phyloP scores from a whole-genome alignment of 2,888 invertebrate species.

The Dendrolimus pini region DNA sequence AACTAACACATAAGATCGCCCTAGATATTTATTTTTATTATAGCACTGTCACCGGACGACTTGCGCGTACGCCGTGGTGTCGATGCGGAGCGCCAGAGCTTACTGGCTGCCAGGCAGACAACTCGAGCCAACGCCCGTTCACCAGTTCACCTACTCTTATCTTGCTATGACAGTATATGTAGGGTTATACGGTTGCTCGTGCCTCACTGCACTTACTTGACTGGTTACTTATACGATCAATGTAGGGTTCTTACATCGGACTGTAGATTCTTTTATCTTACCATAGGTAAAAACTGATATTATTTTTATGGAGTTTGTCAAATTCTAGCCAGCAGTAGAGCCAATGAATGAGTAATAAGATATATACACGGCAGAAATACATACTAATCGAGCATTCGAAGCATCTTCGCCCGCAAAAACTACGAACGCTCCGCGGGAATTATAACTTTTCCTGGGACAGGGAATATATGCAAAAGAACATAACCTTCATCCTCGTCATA shows the following conservation, averaged over 20 bases:
- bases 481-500: too few species aligned
- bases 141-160: conserved; percentile 70
- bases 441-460: too few species aligned
- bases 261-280: not conserved
- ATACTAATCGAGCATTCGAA: too few species aligned
- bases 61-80: conserved; percentile 60
- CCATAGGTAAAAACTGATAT: too few species aligned
- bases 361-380: too few species aligned
- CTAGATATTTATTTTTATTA: conserved; percentile 34
- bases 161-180: conserved; percentile 49
- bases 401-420: too few species aligned
- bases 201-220: conserved; percentile 43
- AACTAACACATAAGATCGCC: conserved; percentile 56
- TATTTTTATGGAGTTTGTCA: too few species aligned
- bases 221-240: conserved; percentile 38
- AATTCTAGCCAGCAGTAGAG: too few species aligned
- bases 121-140: conserved; percentile 63
- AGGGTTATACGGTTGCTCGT: conserved; percentile 30
- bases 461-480: too few species aligned
- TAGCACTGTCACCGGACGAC: conserved; percentile 12
- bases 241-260: not conserved
- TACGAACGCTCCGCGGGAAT: too few species aligned
- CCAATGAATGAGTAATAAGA: too few species aligned
- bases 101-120: conserved; percentile 51
- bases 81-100: conserved; percentile 52